Evolutionary conservation across 2,888 invertebrate species (phyloP).

Genomic region (Plagodis dolabraria): DNA sequence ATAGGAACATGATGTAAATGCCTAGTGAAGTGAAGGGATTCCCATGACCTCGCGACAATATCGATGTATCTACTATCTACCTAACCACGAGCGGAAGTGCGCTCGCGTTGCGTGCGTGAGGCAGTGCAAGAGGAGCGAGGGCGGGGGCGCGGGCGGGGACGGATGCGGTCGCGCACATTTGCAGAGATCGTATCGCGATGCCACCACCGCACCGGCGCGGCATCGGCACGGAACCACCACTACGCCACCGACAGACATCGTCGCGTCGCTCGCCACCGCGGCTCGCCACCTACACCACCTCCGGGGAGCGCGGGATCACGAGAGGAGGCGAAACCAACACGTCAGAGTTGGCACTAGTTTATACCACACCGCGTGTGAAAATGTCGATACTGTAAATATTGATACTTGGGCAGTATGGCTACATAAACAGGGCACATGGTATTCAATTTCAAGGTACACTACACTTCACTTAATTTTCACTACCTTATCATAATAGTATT

Average conservation of each 20-base stretch:
- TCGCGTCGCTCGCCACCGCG: too few relatives aligned
- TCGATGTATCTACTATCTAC: slow-evolving; percentile 26
- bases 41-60: slow-evolving; percentile 42
- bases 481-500: too few relatives aligned
- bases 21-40: slow-evolving; percentile 26
- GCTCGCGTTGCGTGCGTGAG: slow-evolving; percentile 48
- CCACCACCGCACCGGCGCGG: slow-evolving; percentile 6
- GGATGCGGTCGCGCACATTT: slow-evolving; percentile 77
- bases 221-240: neutral
- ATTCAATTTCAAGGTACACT: too few relatives aligned
- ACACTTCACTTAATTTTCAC: too few relatives aligned
- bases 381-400: slow-evolving; percentile 28
- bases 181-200: slow-evolving; percentile 65
- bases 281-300: slow-evolving; percentile 20
- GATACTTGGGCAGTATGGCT: too few relatives aligned
- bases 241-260: too few relatives aligned
- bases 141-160: slow-evolving; percentile 45
- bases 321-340: slow-evolving; percentile 54
- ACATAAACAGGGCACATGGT: too few relatives aligned
- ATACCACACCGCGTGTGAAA: too few relatives aligned
- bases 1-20: neutral
- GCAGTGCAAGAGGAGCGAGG: slow-evolving; percentile 11
- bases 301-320: slow-evolving; percentile 50
- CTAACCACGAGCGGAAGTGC: slow-evolving; percentile 55
- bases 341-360: slow-evolving; percentile 26